Evolutionary conservation across 1,140 invertebrate species (phyloP).

Genomic region (Cyphomyrmex costatus): DNA sequence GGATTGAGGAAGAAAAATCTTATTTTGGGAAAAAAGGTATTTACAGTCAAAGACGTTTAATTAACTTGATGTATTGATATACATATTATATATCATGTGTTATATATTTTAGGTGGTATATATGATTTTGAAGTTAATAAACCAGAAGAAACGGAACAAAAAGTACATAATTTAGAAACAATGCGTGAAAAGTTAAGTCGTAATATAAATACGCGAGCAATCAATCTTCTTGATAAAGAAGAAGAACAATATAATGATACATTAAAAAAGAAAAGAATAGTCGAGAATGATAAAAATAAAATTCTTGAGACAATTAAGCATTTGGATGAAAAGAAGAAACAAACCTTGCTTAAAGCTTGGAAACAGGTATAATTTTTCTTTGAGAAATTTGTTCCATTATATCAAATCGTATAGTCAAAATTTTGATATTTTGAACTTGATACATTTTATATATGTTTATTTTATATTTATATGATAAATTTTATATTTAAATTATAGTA

Average conservation of each 20-base stretch:
- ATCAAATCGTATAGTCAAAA: background rate
- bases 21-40: slow-evolving; percentile 92
- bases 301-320: slow-evolving; percentile 94
- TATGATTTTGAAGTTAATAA: slow-evolving; percentile 84
- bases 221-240: slow-evolving; percentile 94
- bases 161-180: slow-evolving; percentile 89
- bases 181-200: slow-evolving; percentile 92
- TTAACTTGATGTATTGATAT: too few species aligned
- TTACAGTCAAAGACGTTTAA: slow-evolving; percentile 23
- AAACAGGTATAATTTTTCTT: slow-evolving; percentile 87
- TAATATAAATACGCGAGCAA: slow-evolving; percentile 94
- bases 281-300: slow-evolving; percentile 95
- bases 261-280: slow-evolving; percentile 93
- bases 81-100: background rate
- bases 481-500: background rate
- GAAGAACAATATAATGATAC: slow-evolving; percentile 95
- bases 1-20: slow-evolving; percentile 93
- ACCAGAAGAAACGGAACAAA: slow-evolving; percentile 86
- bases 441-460: background rate
- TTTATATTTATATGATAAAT: too few species aligned
- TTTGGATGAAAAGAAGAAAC: slow-evolving; percentile 96
- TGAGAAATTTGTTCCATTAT: background rate
- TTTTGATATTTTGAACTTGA: background rate
- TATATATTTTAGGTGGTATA: slow-evolving; percentile 80
- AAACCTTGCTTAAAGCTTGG: slow-evolving; percentile 93